Percentiles rank a stretch among this genome's conserved stretches.
Evolutionary conservation across 2,888 invertebrate genomes (phyloP).

Genomic region (Syritta pipiens): DNA sequence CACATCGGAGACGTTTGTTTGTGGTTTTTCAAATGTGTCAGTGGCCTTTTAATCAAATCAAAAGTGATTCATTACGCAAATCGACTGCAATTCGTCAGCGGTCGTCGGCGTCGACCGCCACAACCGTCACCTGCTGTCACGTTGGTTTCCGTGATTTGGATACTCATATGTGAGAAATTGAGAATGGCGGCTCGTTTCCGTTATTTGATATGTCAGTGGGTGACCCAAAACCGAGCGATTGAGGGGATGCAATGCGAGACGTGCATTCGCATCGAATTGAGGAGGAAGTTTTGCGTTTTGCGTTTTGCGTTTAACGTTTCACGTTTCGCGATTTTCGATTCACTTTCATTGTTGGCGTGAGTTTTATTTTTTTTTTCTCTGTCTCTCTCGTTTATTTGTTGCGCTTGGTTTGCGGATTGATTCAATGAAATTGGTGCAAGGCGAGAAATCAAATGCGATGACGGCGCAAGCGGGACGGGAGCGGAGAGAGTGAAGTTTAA

Average conservation of each 20-base stretch:
- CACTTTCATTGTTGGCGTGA: constrained; percentile 18
- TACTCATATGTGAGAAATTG: constrained; percentile 3
- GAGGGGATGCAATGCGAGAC: constrained; percentile 23
- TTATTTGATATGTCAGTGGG: constrained; percentile 60
- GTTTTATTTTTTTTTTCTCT: no score
- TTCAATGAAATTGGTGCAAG: constrained; percentile 50
- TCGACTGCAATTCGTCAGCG: constrained; percentile 9
- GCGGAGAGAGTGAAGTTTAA: constrained; percentile 23
- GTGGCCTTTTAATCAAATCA: constrained; percentile 8
- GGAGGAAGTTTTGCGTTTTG: constrained; percentile 28
- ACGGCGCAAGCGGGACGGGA: background rate
- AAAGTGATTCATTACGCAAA: constrained; percentile 34
- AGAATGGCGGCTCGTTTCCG: constrained; percentile 41
- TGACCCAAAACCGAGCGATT: constrained; percentile 43
- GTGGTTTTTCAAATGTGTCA: no score
- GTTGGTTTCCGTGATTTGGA: constrained; percentile 47
- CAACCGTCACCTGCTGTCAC: constrained; percentile 51
- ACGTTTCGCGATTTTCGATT: constrained; percentile 12
- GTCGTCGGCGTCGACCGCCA: background rate
- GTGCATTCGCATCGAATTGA: constrained; percentile 7
- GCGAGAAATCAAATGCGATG: constrained; percentile 9
- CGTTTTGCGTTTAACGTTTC: background rate
- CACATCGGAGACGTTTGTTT: no score
- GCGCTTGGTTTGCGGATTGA: constrained; percentile 32
- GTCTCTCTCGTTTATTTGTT: background rate